Percentiles rank a stretch among this genome's conserved stretches.
Evolutionary conservation across 1,140 invertebrate species (phyloP).

Genomic region (Brachionus rubens): DNA sequence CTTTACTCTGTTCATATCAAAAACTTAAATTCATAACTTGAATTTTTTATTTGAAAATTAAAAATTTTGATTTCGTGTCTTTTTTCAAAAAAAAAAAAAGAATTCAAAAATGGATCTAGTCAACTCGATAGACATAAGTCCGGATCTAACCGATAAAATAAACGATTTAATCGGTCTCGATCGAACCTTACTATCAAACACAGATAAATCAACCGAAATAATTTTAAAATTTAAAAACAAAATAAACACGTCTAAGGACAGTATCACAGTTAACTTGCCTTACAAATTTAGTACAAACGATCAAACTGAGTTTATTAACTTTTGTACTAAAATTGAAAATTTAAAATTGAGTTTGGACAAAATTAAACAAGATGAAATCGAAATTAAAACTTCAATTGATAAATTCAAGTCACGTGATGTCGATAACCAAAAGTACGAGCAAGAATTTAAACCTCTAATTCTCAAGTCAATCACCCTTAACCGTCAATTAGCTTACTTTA

Average conservation of each 20-base stretch:
- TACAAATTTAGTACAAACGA: neutral
- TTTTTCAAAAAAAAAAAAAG: too few relatives aligned
- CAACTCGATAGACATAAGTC: neutral
- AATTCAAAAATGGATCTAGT: neutral
- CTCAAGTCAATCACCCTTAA: neutral
- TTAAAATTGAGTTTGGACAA: neutral
- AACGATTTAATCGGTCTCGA: conserved; percentile 12
- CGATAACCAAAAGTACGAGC: neutral
- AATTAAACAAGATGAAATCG: neutral
- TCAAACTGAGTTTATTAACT: neutral
- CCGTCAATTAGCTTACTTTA: neutral
- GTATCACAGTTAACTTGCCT: neutral
- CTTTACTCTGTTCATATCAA: too few relatives aligned
- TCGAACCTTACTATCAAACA: neutral
- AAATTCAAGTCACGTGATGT: neutral
- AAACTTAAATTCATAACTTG: too few relatives aligned
- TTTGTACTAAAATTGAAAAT: neutral
- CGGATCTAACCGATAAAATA: neutral
- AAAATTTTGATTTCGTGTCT: too few relatives aligned
- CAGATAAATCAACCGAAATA: conserved; percentile 2
- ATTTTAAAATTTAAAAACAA: neutral
- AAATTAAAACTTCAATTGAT: neutral
- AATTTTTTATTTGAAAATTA: too few relatives aligned
- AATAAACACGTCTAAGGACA: neutral
- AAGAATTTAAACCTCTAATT: neutral